phyloP scores from a whole-genome alignment of 2,113 vertebrate genomes.

The Nerophis ophidion region DNA sequence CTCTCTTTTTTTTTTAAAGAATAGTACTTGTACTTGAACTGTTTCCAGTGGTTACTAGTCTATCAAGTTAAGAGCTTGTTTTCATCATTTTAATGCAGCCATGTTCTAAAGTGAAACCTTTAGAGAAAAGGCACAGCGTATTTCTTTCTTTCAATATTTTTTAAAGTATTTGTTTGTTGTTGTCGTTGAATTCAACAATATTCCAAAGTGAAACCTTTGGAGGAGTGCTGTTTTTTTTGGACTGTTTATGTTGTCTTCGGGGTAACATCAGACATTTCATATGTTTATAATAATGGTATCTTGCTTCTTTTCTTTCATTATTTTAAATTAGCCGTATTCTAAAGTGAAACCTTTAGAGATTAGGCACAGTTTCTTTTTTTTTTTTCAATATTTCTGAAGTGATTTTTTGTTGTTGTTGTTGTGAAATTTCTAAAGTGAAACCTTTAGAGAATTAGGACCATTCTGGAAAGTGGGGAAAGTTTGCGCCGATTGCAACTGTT shows the following conservation, averaged over 20 bases:
- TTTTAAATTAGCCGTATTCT: conserved; percentile 7
- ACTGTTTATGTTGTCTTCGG: too few relatives aligned
- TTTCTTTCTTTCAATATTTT: neutral
- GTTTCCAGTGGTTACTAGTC: too few relatives aligned
- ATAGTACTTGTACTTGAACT: neutral
- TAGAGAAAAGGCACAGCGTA: conserved; percentile 18
- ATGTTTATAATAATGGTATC: too few relatives aligned
- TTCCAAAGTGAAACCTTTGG: conserved; percentile 48
- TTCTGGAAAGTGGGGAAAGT: conserved; percentile 64
- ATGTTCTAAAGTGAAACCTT: conserved; percentile 46
- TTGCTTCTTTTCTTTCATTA: too few relatives aligned
- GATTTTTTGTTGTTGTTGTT: conserved; percentile 26
- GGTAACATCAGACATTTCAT: too few relatives aligned
- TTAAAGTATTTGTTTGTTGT: too few relatives aligned
- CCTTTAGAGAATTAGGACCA: conserved; percentile 68
- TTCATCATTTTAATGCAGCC: too few relatives aligned
- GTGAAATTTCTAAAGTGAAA: conserved; percentile 72
- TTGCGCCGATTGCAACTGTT: conserved; percentile 51
- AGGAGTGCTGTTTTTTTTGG: neutral
- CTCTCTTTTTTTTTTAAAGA: conserved; percentile 28
- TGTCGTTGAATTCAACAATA: neutral
- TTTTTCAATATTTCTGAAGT: conserved; percentile 14
- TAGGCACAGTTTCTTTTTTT: conserved; percentile 4
- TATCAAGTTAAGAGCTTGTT: too few relatives aligned
- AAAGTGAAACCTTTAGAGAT: conserved; percentile 49